A percentile compares a stretch with the other conserved stretches of the same genome.
Conservation (phyloP, 2,113 vertebrate genomes). For the Prunella himalayana region DNA sequence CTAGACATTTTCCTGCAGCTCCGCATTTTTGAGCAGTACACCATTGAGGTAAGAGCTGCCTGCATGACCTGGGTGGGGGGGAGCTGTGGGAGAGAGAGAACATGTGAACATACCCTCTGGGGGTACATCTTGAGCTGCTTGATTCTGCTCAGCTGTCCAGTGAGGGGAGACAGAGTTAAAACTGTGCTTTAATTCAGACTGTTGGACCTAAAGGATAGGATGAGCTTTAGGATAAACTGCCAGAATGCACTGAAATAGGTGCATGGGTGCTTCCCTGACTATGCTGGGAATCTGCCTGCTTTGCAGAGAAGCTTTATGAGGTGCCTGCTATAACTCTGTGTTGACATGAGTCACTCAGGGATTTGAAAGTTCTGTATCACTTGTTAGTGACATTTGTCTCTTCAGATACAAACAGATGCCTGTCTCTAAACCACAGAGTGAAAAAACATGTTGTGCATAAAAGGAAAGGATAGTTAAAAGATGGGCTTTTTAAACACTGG, state of each 20-base stretch:
- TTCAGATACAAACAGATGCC: background rate
- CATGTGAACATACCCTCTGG: background rate
- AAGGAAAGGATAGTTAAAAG: background rate
- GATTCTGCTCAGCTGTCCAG: background rate
- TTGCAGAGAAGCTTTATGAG: background rate
- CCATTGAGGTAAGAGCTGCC: slow-evolving; percentile 85
- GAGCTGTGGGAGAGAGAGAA: background rate
- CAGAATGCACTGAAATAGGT: background rate
- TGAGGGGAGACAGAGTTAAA: background rate
- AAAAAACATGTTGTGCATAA: background rate
- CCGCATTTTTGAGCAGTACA: slow-evolving; percentile 96
- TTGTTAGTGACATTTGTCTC: background rate
- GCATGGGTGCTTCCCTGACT: background rate
- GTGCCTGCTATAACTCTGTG: background rate
- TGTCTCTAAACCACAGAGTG: background rate
- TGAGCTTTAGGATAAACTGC: background rate
- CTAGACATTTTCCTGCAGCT: slow-evolving; percentile 97
- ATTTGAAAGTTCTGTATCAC: background rate
- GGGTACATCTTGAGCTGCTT: background rate
- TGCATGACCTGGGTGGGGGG: background rate
- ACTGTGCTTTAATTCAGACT: background rate
- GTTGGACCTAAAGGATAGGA: background rate
- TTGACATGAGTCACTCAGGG: background rate
- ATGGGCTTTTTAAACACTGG: background rate
- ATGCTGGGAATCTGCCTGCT: background rate